Percentiles rank a stretch among this genome's conserved stretches.
Evolutionary conservation across 2,797 vertebrate species (phyloP).

Genomic region (Periophthalmus magnuspinnatus): DNA sequence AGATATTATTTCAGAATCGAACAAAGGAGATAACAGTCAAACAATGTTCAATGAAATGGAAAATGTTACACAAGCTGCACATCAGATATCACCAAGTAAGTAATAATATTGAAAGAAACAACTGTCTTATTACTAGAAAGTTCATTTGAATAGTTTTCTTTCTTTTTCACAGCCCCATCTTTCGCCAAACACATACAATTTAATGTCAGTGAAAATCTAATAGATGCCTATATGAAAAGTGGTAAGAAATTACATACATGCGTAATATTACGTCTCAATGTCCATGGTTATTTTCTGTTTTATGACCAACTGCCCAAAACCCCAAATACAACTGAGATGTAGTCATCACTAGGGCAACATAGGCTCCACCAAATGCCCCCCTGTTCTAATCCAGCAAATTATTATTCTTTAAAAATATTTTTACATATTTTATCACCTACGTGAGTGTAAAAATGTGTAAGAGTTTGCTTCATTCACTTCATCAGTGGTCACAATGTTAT

Average conservation of each 20-base stretch:
- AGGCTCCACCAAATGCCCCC: too few species aligned
- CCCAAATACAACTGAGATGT: neutral
- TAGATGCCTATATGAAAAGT: conserved; percentile 31
- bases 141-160: neutral
- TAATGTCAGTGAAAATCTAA: conserved; percentile 26
- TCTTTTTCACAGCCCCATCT: conserved; percentile 23
- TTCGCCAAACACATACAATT: conserved; percentile 12
- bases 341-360: too few species aligned
- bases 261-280: neutral
- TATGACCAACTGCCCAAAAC: neutral
- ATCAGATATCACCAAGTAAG: conserved; percentile 14
- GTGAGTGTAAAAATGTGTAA: neutral
- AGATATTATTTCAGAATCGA: conserved; percentile 12
- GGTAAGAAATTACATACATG: conserved; percentile 32
- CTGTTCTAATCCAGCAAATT: too few species aligned
- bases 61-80: conserved; percentile 26
- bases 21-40: conserved; percentile 3
- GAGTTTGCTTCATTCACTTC: neutral
- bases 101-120: neutral
- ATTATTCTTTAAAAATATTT: too few species aligned
- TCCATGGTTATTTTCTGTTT: neutral
- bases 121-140: neutral
- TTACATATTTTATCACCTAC: neutral
- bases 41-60: conserved; percentile 7
- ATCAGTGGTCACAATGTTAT: neutral